Base-by-base conservation (phyloP, 2,888 invertebrate genomes). In the Meiosimyza platycephala region DNA sequence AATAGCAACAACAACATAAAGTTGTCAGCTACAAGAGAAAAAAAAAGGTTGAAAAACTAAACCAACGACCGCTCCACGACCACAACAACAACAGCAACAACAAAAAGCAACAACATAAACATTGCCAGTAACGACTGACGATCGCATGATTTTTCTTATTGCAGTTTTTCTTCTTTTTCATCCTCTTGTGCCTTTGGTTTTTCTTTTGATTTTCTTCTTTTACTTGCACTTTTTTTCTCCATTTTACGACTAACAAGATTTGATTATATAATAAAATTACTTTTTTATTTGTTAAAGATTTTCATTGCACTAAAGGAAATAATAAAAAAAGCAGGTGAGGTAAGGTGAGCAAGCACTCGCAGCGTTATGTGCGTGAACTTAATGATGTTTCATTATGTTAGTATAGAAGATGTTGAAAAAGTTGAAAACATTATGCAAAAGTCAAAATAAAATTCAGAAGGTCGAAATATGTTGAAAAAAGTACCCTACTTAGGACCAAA, bases 11-110 rank as follows among this genome's bases (percentile, higher is more conserved):
- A 64, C 4, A 64, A 51, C 51, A 57, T n/a, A 13, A 70, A 62
- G 16, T 57, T 57, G 48, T 57, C 40, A 48, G 16, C 18, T 55
- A 18, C 33, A 57, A 57, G 22, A 15, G 57, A 15, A 47, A 48
- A 40, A 54, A 67, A 63, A 57, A 55, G 67, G 67, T 57, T 48
- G 57, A 18, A 67, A 67, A 67, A 67, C 55, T 67, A 48, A 67
- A 57, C 57, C 57, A 67, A 48, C 57, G 57, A 67, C 55, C 57
- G 57, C 51, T 65, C n/a, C 48, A 52, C 50, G 22, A 47, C 18
- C 63, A 47, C 47, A 50, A 18, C 47, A 18, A 47, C 47, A 62
- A 62, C 11, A 40, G 11, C n/a, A 63, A 50, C 50, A 18, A 63
- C 63, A 63, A 22, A 22, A 2, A 22, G 47, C 63, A 15, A 63